Evolutionary conservation across 1,140 invertebrate species (phyloP).

Genomic region (Parasteatoda tepidariorum): DNA sequence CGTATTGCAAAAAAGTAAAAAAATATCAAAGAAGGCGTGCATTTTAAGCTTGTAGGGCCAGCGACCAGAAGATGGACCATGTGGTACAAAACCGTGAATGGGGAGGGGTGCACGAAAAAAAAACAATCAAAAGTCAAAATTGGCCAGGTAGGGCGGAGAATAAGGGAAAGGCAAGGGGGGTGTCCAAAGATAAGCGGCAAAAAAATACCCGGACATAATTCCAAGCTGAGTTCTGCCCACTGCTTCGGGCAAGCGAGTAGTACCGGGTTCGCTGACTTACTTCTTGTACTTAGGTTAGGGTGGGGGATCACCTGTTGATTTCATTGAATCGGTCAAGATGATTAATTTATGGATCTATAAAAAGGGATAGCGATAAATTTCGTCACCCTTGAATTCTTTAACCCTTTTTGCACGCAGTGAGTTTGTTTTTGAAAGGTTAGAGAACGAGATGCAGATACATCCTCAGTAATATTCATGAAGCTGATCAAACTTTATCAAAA

Average conservation of each 20-base stretch:
- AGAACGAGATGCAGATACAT: no score
- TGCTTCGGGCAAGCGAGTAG: conserved; percentile 47
- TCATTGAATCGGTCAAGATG: not conserved
- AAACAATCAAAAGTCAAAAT: not conserved
- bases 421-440: not conserved
- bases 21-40: conserved; percentile 23
- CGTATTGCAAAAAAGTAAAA: not conserved
- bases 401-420: not conserved
- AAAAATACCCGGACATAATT: conserved; percentile 55
- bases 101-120: conserved; percentile 1
- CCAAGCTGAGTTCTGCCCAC: conserved; percentile 47
- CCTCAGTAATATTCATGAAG: no score
- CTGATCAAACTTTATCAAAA: no score
- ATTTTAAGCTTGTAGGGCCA: not conserved
- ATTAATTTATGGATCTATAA: conserved; percentile 38
- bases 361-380: conserved; percentile 24
- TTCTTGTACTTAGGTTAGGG: conserved; percentile 54
- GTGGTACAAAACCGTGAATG: not conserved
- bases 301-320: conserved; percentile 27
- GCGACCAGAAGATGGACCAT: conserved; percentile 6
- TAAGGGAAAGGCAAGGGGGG: not conserved
- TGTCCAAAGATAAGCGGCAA: conserved; percentile 17
- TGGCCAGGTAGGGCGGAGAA: not conserved
- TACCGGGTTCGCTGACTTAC: conserved; percentile 53
- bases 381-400: not conserved